These are phyloP conservation scores for Uria lomvia DNA, from an alignment of 2,113 vertebrate species.

Conservation along the genomic window DNA sequence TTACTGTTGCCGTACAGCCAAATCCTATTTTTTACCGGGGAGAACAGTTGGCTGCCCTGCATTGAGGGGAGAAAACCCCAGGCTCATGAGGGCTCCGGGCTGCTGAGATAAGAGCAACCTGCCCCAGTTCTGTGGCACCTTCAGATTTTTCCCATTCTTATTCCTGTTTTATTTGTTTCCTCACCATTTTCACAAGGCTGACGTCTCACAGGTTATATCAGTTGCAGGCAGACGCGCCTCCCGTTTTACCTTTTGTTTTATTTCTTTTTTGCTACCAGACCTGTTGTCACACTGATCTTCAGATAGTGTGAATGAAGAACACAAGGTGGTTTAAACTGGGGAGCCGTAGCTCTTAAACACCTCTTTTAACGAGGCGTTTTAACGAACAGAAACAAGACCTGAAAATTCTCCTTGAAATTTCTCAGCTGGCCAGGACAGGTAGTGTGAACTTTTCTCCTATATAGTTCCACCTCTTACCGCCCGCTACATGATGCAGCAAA, in stretches of 20 bases:
- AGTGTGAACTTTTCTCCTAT: background rate
- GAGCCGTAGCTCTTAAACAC: background rate
- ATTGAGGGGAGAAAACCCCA: background rate
- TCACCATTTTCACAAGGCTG: background rate
- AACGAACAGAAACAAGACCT: background rate
- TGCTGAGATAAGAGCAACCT: background rate
- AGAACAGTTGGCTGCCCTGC: background rate
- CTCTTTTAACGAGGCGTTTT: background rate
- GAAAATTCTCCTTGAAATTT: background rate
- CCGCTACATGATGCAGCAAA: background rate
- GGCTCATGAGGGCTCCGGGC: background rate
- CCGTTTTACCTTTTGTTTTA: background rate
- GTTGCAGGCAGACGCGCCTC: background rate
- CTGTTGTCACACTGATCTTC: background rate
- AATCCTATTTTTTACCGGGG: background rate
- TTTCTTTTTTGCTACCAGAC: background rate
- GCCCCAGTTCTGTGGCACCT: background rate
- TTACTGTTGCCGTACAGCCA: background rate
- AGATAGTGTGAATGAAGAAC: background rate
- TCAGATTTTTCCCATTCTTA: background rate
- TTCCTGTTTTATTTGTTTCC: background rate
- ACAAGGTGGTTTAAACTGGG: background rate
- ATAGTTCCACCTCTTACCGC: background rate
- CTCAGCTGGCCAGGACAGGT: background rate
- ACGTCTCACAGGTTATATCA: background rate